Evolutionary conservation across 64 coral and sea anemone genomes (phyloP), one percentile per base, ranked within the genome.

Genomic region (Dendrophyllia cribrosa): DNA sequence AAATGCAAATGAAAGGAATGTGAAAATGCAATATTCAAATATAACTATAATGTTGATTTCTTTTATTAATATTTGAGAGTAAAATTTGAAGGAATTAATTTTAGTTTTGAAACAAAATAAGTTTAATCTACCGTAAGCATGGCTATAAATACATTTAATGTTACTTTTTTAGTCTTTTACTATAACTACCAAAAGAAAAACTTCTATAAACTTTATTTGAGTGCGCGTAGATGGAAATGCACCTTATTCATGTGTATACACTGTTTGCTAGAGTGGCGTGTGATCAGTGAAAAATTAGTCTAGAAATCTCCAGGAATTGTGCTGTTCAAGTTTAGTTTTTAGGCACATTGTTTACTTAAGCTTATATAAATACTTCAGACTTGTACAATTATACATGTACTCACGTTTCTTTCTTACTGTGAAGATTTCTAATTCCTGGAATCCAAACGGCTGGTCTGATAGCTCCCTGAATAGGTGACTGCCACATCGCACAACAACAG

Each of bases 401-500:
- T 75, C 74, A 99, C 97, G 83, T 96, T 91, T 99, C 94, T 14
- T 88, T 90, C 17, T 58, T 66, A 44, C 94, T 96, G 59, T 99
- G 97, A 8, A 99, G 78, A 43, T 94, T 96, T n/a, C 82, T 90
- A 23, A 99, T 66, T 78, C 91, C 83, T 65, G 97, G 97, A 43
- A 96, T 43, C 97, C 97, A 99, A 61, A 96, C 88, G 8, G 94
- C 97, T 61, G 97, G 97, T 70, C 97, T 86, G 47, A 99, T 8
- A 17, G 82, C 80, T 43, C 88, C 97, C 72, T 96, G 94, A 56
- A 99, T 89, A 10, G 97, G 97, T 9, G 97, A 91, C 73, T 99
- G 97, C 84, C 94, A 96, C 97, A 96, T 96, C 43, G 88, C 90
- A 65, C 94, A 98, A 49, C 92, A 98, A 66, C 92, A 94, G 77